Conservation (phyloP, 2,797 vertebrate species). For the Chelon labrosus region DNA sequence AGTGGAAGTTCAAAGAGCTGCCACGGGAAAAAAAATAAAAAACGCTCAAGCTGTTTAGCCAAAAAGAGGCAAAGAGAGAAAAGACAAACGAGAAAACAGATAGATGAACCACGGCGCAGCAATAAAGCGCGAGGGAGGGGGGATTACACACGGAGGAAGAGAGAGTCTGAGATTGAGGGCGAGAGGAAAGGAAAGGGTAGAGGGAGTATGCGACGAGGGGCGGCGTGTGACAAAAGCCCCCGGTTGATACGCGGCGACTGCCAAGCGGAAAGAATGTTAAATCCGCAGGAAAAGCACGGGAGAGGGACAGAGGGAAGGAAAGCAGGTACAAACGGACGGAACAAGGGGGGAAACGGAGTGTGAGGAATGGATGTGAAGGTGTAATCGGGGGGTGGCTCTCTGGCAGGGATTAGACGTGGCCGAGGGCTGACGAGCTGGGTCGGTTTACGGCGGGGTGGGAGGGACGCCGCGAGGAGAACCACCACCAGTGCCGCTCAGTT, state of each 20-base stretch:
- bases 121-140: not conserved
- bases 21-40: constrained; percentile 39
- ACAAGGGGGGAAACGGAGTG: constrained; percentile 63
- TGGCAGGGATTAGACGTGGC: constrained; percentile 17
- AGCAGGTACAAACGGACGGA: constrained; percentile 57
- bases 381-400: constrained; percentile 26
- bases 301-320: constrained; percentile 17
- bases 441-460: constrained; percentile 11
- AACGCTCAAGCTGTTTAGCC: constrained; percentile 51
- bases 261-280: constrained; percentile 85
- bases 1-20: constrained; percentile 48
- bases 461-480: too few species aligned
- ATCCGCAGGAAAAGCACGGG: constrained; percentile 60
- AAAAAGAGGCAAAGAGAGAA: constrained; percentile 45
- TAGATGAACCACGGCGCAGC: constrained; percentile 13
- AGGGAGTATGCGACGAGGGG: constrained; percentile 46
- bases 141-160: not conserved
- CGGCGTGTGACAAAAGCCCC: constrained; percentile 78
- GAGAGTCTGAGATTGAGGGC: constrained; percentile 20
- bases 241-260: constrained; percentile 78
- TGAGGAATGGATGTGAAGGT: constrained; percentile 70
- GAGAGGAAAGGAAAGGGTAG: constrained; percentile 20
- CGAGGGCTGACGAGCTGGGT: constrained; percentile 5
- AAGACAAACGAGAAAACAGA: constrained; percentile 4
- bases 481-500: too few species aligned